Evolutionary conservation across 2,888 invertebrate species (phyloP).

Genomic region (Agrenia bidenticulata): DNA sequence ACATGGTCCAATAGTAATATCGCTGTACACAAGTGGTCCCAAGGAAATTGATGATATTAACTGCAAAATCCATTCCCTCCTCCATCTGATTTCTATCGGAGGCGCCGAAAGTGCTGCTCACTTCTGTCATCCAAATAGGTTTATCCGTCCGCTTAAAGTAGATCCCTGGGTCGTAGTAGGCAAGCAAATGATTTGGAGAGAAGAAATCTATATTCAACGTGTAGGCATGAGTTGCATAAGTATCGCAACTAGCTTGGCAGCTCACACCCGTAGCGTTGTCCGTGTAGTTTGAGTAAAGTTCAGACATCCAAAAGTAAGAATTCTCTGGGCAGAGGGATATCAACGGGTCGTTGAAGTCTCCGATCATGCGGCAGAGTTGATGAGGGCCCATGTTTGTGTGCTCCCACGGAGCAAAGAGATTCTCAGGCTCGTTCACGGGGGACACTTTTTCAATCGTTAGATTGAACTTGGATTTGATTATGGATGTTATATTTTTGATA

Average conservation of each 20-base stretch:
- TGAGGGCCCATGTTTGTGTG: conserved; percentile 28
- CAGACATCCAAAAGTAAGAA: conserved; percentile 41
- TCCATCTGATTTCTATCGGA: conserved; percentile 37
- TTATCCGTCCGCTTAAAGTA: conserved; percentile 20
- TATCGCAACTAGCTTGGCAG: conserved; percentile 26
- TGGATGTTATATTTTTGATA: conserved; percentile 28
- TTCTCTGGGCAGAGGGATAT: conserved; percentile 44
- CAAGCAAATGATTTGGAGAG: conserved; percentile 25
- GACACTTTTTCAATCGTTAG: conserved; percentile 37
- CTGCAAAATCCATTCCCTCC: conserved; percentile 40
- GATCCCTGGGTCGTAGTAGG: conserved; percentile 33
- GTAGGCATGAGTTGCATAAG: conserved; percentile 38
- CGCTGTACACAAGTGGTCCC: conserved; percentile 42
- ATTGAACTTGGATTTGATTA: conserved; percentile 32
- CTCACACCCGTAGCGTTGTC: conserved; percentile 16
- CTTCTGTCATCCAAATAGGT: conserved; percentile 47
- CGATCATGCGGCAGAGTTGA: conserved; percentile 36
- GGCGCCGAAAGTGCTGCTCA: conserved; percentile 32
- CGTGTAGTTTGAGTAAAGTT: conserved; percentile 29
- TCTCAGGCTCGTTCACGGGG: conserved; percentile 46
- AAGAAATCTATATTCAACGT: conserved; percentile 32
- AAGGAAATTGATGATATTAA: conserved; percentile 40
- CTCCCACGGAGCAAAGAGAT: conserved; percentile 44
- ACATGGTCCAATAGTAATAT: conserved; percentile 44
- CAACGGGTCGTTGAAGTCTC: conserved; percentile 30